Evolutionary conservation across 2,888 invertebrate genomes (phyloP).

Genomic region (Scaptomyza flava): DNA sequence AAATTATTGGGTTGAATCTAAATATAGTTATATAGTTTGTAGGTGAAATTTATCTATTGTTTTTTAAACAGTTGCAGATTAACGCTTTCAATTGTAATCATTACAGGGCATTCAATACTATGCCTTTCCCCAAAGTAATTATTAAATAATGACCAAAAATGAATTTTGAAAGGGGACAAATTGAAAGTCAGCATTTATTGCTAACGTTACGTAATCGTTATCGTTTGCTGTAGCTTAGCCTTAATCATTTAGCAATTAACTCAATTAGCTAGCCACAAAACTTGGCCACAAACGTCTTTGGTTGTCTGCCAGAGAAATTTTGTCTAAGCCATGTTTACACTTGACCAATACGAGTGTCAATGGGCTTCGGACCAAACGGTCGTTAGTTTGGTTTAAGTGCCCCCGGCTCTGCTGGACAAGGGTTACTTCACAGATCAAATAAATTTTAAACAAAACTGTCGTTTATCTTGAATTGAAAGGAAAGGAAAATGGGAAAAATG

Average conservation of each 20-base stretch:
- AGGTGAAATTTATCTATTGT: no score
- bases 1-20: no score
- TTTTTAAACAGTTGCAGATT: background rate
- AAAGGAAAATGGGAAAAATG: constrained; percentile 6
- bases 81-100: background rate
- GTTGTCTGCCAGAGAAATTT: constrained; percentile 48
- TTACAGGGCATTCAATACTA: background rate
- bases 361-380: constrained; percentile 4
- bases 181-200: constrained; percentile 2
- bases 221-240: constrained; percentile 29
- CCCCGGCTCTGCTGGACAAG: constrained; percentile 1
- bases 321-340: constrained; percentile 59
- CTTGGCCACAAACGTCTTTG: constrained; percentile 45
- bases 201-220: constrained; percentile 14
- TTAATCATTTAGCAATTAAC: constrained; percentile 57
- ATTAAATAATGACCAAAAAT: constrained; percentile 7
- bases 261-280: constrained; percentile 63
- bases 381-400: constrained; percentile 15
- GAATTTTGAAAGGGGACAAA: constrained; percentile 6
- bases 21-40: no score
- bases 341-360: constrained; percentile 25
- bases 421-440: constrained; percentile 49
- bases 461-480: constrained; percentile 48
- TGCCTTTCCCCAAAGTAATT: background rate
- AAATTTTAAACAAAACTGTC: constrained; percentile 70